Evolutionary conservation across 2,888 invertebrate genomes (phyloP), one percentile per base, ranked within the genome.

Genomic region (Neocrepidodera transversa): DNA sequence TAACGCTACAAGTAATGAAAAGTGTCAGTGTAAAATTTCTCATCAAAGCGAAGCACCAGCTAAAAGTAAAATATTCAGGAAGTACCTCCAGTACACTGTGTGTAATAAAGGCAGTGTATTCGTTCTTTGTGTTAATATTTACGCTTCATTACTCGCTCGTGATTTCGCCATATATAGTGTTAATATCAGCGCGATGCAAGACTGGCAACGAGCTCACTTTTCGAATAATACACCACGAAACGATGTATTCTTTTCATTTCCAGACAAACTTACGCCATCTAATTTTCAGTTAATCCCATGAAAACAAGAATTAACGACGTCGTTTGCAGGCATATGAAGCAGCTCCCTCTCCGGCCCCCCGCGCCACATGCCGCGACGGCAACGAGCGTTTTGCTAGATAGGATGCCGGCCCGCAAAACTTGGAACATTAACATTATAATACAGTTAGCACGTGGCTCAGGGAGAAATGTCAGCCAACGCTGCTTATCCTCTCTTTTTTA

Each of bases 231-330:
- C 70, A 71, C 73, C 72, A 68, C 74, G 70, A 70, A 75, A 76
- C 76, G 76, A 75, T 75, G 75, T 76, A 77, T 77, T 76, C 76
- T 77, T 77, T 78, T 77, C 77, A 76, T 76, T 75, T 76, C 71
- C 74, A 75, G 76, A 77, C 78, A 76, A 79, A 79, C 77, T 79
- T 79, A 71, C 78, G 78, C 78, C 79, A 79, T 79, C 79, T 80
- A 80, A 80, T 80, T 79, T 79, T 77, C 78, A 78, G 79, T 80
- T 80, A 80, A 80, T 79, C 80, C 79, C 78, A 71, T 72, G 75
- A 76, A 79, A 79, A 80, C 78, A 78, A 79, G 79, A 80, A 80
- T 78, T 79, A 79, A 79, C 78, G 79, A 76, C 78, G 78, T 77
- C 78, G 78, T 80, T 79, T 78, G 75, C 78, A 74, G 78, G 78